Percentiles rank a stretch among this genome's conserved stretches.
phyloP scores from a whole-genome alignment of 2,797 vertebrate genomes.

The Lepidocolaptes lacrymiger region DNA sequence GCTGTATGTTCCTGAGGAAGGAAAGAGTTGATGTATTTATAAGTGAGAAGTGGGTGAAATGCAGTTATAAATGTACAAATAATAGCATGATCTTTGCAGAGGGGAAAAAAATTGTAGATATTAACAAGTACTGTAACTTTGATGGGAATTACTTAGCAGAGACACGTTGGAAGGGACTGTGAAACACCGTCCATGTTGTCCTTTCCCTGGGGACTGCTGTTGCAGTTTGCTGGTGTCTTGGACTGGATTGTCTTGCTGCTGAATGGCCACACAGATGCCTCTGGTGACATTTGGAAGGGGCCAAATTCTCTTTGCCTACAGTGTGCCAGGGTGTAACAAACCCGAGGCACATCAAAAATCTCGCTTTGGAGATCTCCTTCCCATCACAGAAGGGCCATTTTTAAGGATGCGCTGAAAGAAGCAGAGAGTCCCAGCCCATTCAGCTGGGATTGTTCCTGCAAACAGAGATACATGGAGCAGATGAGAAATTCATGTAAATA shows the following conservation, averaged over 20 bases:
- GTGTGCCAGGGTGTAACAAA: not conserved
- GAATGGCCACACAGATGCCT: not conserved
- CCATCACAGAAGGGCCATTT: not conserved
- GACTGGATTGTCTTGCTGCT: not conserved
- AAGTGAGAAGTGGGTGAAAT: not conserved
- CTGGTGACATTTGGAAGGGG: not conserved
- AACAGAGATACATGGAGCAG: conserved; percentile 47
- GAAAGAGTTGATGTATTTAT: not conserved
- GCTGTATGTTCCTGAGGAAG: not conserved
- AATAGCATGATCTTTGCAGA: not conserved
- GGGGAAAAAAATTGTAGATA: not conserved
- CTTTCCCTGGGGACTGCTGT: not conserved
- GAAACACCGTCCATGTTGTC: accelerated
- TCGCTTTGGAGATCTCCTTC: accelerated
- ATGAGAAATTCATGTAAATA: conserved; percentile 68
- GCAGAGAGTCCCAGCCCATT: not conserved
- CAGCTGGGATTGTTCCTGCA: conserved; percentile 53
- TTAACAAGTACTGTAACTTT: not conserved
- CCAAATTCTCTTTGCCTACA: not conserved
- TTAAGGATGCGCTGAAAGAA: not conserved
- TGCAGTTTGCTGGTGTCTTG: not conserved
- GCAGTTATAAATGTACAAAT: not conserved
- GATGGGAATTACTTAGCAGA: not conserved
- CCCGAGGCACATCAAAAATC: not conserved
- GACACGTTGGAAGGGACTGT: not conserved